Base-by-base conservation (phyloP, 2,888 invertebrate species). In the Listrodromus nycthemerus region DNA sequence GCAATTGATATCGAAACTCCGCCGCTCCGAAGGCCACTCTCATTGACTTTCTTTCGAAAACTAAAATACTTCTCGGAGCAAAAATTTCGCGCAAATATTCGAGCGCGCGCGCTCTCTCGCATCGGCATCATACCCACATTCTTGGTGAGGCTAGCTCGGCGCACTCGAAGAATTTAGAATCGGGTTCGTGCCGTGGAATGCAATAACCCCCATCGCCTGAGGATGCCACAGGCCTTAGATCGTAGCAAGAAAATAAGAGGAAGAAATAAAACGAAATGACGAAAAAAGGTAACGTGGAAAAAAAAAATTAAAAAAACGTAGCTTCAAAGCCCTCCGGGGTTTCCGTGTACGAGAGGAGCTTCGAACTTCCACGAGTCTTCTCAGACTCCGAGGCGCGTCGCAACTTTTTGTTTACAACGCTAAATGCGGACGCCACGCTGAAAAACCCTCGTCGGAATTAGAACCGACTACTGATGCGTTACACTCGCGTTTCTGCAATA, bases 131-230 rank as follows among this genome's bases (percentile, higher is more conserved):
- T 27, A 2, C 16, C 27, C 27, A 61, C 61, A 61, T 61, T 30
- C 61, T 21, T 16, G 24, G 61, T 7, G 27, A 61, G 27, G n/a
- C 27, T 24, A 5, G 21, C 52, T 55, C 61, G 45, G 48, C 61
- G 45, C 27, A 58, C 76, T 66, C 19, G 21, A 37, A 55, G 79
- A 79, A 79, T 79, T 71, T 71, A 71, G 69, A 41, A 78, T 69
- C 30, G 65, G 52, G 10, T 48, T 70, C 55, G 52, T 19, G 8
- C 10, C 61, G 16, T 33, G 79, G 79, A 79, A 79, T 79, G 79
- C 79, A 79, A 79, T 79, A 79, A 79, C 61, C 50, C 30, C 63
- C 19, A 8, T 19, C 70, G 70, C 33, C 33, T 33, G 10, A 52
- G 19, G 52, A 16, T 33, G 27, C 33, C 52, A 10, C 45, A n/a